Conservation (phyloP, 2,113 vertebrate species). For the Phalacrocorax pelagicus region DNA sequence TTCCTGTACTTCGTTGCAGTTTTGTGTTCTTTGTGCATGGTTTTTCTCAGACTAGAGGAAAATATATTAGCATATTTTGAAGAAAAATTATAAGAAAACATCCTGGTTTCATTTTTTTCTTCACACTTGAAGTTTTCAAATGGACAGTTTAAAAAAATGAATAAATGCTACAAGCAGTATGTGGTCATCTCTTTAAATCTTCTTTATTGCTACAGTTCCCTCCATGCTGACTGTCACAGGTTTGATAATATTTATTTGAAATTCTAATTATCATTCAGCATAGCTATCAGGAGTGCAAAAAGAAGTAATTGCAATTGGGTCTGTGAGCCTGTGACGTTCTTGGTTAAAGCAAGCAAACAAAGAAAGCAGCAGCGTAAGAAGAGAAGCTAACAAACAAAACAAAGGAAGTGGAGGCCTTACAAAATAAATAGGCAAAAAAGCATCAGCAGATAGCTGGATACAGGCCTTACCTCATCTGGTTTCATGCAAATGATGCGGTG, state of each 20-base stretch:
- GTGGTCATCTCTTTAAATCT: not conserved
- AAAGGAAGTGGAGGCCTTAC: not conserved
- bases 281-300: not conserved
- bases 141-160: not conserved
- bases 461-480: not conserved
- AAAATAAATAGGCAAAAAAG: not conserved
- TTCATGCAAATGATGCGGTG: not conserved
- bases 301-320: not conserved
- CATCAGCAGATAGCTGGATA: not conserved
- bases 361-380: not conserved
- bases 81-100: not conserved
- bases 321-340: not conserved
- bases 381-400: not conserved
- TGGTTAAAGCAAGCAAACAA: not conserved
- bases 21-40: not conserved
- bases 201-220: not conserved
- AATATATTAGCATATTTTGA: not conserved
- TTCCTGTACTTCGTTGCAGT: not conserved
- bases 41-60: not conserved
- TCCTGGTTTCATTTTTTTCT: not conserved
- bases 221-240: not conserved
- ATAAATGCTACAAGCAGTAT: not conserved
- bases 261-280: not conserved
- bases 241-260: not conserved
- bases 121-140: not conserved